Evolutionary conservation across 92 coral and sea anemone species (phyloP).

Genomic region (Umimayanthus chanpuru): DNA sequence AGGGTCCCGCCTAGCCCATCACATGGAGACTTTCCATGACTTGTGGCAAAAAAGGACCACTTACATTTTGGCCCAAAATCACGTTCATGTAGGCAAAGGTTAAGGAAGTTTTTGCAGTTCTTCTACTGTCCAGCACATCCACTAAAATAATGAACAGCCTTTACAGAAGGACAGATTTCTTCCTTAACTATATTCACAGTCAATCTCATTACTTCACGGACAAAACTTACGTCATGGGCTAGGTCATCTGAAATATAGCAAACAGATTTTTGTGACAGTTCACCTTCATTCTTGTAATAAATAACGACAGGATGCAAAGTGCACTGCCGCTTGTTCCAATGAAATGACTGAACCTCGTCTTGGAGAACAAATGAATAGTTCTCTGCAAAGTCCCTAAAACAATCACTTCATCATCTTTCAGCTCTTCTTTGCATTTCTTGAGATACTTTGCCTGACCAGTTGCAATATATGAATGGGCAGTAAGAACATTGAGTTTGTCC

Average conservation of each 20-base stretch:
- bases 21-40: too few species aligned
- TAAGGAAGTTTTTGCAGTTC: too few species aligned
- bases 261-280: constrained; percentile 24
- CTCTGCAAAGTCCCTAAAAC: constrained; percentile 42
- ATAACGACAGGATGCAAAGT: constrained; percentile 16
- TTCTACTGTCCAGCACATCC: too few species aligned
- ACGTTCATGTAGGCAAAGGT: too few species aligned
- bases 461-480: constrained; percentile 4
- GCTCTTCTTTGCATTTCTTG: constrained; percentile 16
- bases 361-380: constrained; percentile 30
- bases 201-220: constrained; percentile 15
- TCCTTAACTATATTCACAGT: constrained; percentile 14
- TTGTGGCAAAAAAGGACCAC: too few species aligned
- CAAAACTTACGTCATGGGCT: background rate
- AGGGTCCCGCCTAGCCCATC: too few species aligned
- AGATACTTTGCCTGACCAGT: constrained; percentile 32
- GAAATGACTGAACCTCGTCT: constrained; percentile 32
- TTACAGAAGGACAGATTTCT: constrained; percentile 19
- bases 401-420: constrained; percentile 38
- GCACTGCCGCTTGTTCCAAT: constrained; percentile 7
- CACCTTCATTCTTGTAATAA: background rate
- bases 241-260: background rate
- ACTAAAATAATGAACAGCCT: constrained; percentile 23
- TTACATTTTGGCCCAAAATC: too few species aligned
- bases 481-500: background rate